Percentiles rank a stretch among this genome's conserved stretches.
These are phyloP conservation scores for Coracias cyanogaster DNA, from an alignment of 2,797 vertebrate species.

Conservation along the genomic window DNA sequence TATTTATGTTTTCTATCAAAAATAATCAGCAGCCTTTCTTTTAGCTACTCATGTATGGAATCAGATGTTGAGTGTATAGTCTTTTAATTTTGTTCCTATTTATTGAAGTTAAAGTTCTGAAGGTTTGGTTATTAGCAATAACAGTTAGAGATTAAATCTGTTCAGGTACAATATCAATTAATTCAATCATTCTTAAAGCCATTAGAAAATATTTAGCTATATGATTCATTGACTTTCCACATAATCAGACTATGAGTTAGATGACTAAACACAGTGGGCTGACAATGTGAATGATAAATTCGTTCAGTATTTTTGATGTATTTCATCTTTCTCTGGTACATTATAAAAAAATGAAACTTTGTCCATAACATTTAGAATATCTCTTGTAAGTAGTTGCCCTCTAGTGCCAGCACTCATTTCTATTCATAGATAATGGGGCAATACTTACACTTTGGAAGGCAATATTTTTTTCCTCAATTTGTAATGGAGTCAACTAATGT, in stretches of 20 bases:
- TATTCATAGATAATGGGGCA: slow-evolving; percentile 54
- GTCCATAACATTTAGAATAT: slow-evolving; percentile 65
- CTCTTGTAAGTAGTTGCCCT: slow-evolving; percentile 56
- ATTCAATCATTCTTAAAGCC: slow-evolving; percentile 39
- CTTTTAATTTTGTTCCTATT: not conserved
- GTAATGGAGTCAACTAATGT: slow-evolving; percentile 42
- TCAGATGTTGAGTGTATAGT: not conserved
- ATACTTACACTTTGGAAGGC: slow-evolving; percentile 56
- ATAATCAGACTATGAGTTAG: slow-evolving; percentile 74
- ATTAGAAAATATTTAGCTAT: slow-evolving; percentile 73
- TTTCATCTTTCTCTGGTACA: slow-evolving; percentile 73
- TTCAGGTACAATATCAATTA: slow-evolving; percentile 71
- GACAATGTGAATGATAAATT: slow-evolving; percentile 72
- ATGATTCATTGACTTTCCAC: slow-evolving; percentile 72
- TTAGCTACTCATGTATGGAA: not conserved
- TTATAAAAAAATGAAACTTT: slow-evolving; percentile 74
- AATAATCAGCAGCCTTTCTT: not conserved
- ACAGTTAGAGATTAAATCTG: slow-evolving; percentile 35
- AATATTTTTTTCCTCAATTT: slow-evolving; percentile 52
- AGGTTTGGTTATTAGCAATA: not conserved
- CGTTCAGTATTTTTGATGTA: slow-evolving; percentile 64
- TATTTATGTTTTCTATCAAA: not conserved
- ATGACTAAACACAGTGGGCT: slow-evolving; percentile 50
- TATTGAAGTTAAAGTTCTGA: not conserved
- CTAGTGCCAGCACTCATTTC: slow-evolving; percentile 54